Conservation (phyloP, 1,140 invertebrate species). For the Drosophila parabipectinata region DNA sequence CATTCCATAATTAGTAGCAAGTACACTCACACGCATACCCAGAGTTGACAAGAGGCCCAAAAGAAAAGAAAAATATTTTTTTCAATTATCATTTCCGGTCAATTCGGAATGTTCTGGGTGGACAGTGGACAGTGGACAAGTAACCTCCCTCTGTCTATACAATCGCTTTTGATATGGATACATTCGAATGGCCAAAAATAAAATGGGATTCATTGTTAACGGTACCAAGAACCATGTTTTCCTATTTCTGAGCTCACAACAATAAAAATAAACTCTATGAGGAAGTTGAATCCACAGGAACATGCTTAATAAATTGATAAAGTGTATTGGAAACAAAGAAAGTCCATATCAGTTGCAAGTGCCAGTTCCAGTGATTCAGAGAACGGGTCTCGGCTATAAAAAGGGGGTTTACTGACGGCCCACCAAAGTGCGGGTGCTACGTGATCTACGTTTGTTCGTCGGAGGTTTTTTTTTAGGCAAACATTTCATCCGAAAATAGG, state of each 20-base stretch:
- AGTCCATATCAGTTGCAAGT: slow-evolving; percentile 44
- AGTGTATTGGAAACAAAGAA: slow-evolving; percentile 48
- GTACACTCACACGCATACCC: slow-evolving; percentile 19
- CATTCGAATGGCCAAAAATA: slow-evolving; percentile 44
- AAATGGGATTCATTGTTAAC: slow-evolving; percentile 41
- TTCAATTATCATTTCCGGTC: slow-evolving; percentile 81
- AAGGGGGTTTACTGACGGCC: slow-evolving; percentile 3
- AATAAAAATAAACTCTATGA: too few relatives aligned
- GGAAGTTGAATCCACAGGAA: slow-evolving; percentile 17
- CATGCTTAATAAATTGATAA: slow-evolving; percentile 42
- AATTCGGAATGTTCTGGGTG: slow-evolving; percentile 48
- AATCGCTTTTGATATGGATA: slow-evolving; percentile 46
- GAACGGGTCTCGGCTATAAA: neutral
- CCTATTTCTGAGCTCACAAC: too few relatives aligned
- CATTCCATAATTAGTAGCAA: slow-evolving; percentile 77
- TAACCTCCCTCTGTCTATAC: slow-evolving; percentile 13
- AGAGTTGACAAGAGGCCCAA: slow-evolving; percentile 37
- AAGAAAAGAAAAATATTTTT: slow-evolving; percentile 68
- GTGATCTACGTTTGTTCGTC: slow-evolving; percentile 18
- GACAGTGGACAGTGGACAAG: slow-evolving; percentile 1
- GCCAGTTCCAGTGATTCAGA: slow-evolving; percentile 26
- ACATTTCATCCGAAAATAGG: slow-evolving; percentile 7
- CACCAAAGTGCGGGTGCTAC: slow-evolving; percentile 12
- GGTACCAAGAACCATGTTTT: neutral
- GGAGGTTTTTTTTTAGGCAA: slow-evolving; percentile 6